Evolutionary conservation across 2,113 vertebrate species (phyloP).

Genomic region (Zosterops hypoxanthus): DNA sequence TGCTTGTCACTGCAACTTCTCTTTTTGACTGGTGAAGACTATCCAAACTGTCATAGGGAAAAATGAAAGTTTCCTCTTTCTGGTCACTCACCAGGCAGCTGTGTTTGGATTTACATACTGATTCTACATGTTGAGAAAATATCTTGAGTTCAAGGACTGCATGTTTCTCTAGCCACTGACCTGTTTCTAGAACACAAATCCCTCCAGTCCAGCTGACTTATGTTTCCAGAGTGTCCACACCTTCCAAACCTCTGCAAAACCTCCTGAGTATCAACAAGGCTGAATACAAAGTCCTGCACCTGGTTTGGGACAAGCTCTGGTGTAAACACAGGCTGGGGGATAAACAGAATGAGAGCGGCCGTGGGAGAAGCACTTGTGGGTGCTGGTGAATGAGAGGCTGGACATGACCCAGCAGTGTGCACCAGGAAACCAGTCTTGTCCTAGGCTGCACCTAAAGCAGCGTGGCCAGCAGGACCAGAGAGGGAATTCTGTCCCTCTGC

Average conservation of each 20-base stretch:
- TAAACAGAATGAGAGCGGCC: background rate
- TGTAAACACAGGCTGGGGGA: no score
- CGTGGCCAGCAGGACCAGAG: rapidly evolving
- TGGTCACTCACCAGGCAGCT: background rate
- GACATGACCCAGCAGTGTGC: background rate
- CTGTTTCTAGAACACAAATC: background rate
- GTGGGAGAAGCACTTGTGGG: rapidly evolving
- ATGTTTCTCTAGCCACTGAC: background rate
- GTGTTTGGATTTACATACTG: background rate
- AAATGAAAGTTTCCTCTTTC: background rate
- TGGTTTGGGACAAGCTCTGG: background rate
- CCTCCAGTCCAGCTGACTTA: background rate
- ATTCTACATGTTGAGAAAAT: background rate
- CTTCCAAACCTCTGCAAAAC: background rate
- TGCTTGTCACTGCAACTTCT: background rate
- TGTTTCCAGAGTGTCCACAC: background rate
- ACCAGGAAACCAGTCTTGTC: background rate
- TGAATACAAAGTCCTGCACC: background rate
- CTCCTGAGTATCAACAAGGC: background rate
- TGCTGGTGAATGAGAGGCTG: background rate
- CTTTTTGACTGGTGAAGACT: background rate
- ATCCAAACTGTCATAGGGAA: background rate
- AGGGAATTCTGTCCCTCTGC: background rate
- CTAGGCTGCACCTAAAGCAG: background rate
- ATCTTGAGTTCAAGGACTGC: background rate